These are phyloP conservation scores for Aurelia aurita DNA, from an alignment of 30 jellyfish, hydroid and myxozoan species.

Conservation along the genomic window DNA sequence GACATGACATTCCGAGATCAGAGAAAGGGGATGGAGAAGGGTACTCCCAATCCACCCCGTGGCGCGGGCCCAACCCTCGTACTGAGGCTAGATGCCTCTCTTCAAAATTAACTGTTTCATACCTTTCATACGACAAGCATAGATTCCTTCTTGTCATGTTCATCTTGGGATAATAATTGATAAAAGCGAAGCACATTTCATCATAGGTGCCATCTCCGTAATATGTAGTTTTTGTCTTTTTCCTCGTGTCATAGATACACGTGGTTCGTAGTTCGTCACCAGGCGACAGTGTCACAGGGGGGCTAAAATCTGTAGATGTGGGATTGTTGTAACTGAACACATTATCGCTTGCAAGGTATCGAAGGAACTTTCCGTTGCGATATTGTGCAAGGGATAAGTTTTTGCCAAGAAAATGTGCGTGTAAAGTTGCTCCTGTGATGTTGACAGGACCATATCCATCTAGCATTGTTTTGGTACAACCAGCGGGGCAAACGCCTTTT, in stretches of 20 bases:
- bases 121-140: slow-evolving; percentile 1
- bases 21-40: too few relatives aligned
- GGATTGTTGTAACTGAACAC: slow-evolving; percentile 52
- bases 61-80: too few relatives aligned
- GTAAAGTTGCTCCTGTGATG: slow-evolving; percentile 7
- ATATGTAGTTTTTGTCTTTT: slow-evolving; percentile 16
- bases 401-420: slow-evolving; percentile 38
- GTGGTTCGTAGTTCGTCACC: too few relatives aligned
- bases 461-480: slow-evolving; percentile 34
- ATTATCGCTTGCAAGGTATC: slow-evolving; percentile 10
- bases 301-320: background rate
- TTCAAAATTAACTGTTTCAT: too few relatives aligned
- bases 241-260: slow-evolving; percentile 15
- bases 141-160: background rate
- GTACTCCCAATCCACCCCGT: too few relatives aligned
- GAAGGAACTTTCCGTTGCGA: slow-evolving; percentile 25
- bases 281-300: too few relatives aligned
- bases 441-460: background rate
- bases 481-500: background rate
- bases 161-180: slow-evolving; percentile 37
- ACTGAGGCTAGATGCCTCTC: too few relatives aligned
- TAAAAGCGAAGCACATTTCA: slow-evolving; percentile 42
- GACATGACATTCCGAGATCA: too few relatives aligned
- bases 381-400: slow-evolving; percentile 29
- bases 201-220: slow-evolving; percentile 48